Conservation (phyloP, 2,888 invertebrate species). For the Sabatieria punctata region DNA sequence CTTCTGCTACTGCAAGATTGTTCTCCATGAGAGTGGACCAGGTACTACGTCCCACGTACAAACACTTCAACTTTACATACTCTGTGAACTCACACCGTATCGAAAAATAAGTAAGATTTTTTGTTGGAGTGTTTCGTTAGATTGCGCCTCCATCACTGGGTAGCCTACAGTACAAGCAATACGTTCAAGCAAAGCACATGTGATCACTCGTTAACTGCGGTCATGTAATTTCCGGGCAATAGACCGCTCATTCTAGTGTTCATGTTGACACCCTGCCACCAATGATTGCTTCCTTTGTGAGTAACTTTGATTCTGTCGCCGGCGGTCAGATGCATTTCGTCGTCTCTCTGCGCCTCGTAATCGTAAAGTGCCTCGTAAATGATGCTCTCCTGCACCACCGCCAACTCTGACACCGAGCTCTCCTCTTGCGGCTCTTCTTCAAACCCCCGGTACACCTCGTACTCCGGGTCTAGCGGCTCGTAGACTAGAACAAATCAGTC, state of each 20-base stretch:
- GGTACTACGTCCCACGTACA: no score
- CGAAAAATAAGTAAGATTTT: no score
- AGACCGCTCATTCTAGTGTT: not conserved
- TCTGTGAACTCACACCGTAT: no score
- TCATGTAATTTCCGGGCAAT: slow-evolving; percentile 4
- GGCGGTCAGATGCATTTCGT: slow-evolving; percentile 4
- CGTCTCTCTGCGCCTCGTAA: slow-evolving; percentile 3
- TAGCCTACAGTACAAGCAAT: no score
- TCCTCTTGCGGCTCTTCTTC: not conserved
- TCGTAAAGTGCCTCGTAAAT: slow-evolving; percentile 5
- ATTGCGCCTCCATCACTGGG: no score
- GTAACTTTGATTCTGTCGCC: slow-evolving; percentile 1
- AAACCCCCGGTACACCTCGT: not conserved
- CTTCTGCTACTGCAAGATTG: no score
- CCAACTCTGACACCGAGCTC: not conserved
- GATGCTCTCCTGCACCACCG: not conserved
- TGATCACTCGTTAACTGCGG: no score
- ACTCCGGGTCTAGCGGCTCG: not conserved
- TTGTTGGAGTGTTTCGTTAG: no score
- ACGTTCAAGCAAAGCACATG: no score
- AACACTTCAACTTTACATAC: no score
- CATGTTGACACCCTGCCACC: slow-evolving; percentile 5
- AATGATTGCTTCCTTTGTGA: not conserved
- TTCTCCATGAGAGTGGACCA: no score
- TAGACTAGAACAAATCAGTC: not conserved